Conservation (phyloP, 1,140 invertebrate genomes). For the Pemphigus obesinymphae region DNA sequence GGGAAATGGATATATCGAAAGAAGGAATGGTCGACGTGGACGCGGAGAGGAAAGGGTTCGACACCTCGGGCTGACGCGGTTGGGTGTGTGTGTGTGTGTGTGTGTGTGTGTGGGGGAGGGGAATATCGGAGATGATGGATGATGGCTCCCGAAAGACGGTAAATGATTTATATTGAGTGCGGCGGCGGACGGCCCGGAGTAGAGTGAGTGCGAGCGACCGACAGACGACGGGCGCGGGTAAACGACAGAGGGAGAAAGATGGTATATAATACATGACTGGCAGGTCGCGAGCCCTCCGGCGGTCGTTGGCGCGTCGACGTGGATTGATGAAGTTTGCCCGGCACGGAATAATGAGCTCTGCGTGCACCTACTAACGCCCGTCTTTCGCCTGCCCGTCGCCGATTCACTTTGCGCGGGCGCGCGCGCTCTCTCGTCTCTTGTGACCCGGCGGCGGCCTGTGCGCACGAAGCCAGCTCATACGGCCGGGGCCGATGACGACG, state of each 20-base stretch:
- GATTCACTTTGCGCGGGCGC: background rate
- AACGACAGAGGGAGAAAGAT: background rate
- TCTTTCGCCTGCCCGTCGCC: background rate
- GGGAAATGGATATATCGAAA: background rate
- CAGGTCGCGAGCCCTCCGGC: conserved; percentile 34
- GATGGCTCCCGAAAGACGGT: conserved; percentile 22
- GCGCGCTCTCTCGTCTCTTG: background rate
- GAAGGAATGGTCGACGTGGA: background rate
- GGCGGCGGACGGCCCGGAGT: background rate
- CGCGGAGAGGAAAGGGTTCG: conserved; percentile 1
- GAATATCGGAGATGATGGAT: conserved; percentile 27
- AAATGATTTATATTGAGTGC: conserved; percentile 41
- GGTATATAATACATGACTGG: background rate
- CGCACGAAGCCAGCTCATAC: background rate
- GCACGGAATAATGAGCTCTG: conserved; percentile 25
- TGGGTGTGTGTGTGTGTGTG: accelerated
- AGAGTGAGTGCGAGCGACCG: background rate
- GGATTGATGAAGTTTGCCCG: conserved; percentile 32
- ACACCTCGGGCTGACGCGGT: background rate
- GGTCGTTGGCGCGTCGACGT: conserved; percentile 6
- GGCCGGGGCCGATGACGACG: background rate
- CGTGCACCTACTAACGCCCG: background rate
- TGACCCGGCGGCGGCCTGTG: background rate
- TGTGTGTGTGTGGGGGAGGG: background rate
- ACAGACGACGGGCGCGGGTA: background rate